Conservation (phyloP, 2,113 vertebrate species). For the Acinonyx jubatus region DNA sequence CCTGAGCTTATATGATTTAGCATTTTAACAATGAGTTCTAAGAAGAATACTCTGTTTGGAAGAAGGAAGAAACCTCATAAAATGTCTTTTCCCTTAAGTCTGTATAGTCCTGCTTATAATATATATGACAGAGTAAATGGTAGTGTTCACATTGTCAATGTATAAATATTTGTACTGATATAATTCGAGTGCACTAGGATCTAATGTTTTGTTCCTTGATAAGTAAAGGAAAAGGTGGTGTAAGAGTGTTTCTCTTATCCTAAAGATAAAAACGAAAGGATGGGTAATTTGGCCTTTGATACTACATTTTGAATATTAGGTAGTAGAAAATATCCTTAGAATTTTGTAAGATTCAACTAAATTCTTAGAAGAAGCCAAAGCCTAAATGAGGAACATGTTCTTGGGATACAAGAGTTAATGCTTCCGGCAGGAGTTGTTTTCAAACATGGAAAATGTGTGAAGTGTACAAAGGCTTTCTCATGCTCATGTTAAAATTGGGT, state of each 20-base stretch:
- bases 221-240: not conserved
- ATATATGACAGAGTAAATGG: not conserved
- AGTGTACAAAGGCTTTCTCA: not conserved
- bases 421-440: not conserved
- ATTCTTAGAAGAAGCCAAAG: slow-evolving; percentile 32
- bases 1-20: not conserved
- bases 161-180: not conserved
- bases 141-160: not conserved
- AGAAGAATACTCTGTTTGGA: not conserved
- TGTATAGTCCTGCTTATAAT: not conserved
- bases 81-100: not conserved
- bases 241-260: not conserved
- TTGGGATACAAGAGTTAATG: not conserved
- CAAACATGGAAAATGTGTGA: not conserved
- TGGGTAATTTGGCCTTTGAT: not conserved
- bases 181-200: not conserved
- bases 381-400: not conserved
- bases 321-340: slow-evolving; percentile 23
- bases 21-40: not conserved
- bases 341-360: slow-evolving; percentile 13
- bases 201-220: not conserved
- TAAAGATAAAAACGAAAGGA: not conserved
- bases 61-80: not conserved
- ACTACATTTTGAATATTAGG: not conserved
- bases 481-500: not conserved